Evolutionary conservation across 2,797 vertebrate genomes (phyloP).

Genomic region (Cygnus olor): DNA sequence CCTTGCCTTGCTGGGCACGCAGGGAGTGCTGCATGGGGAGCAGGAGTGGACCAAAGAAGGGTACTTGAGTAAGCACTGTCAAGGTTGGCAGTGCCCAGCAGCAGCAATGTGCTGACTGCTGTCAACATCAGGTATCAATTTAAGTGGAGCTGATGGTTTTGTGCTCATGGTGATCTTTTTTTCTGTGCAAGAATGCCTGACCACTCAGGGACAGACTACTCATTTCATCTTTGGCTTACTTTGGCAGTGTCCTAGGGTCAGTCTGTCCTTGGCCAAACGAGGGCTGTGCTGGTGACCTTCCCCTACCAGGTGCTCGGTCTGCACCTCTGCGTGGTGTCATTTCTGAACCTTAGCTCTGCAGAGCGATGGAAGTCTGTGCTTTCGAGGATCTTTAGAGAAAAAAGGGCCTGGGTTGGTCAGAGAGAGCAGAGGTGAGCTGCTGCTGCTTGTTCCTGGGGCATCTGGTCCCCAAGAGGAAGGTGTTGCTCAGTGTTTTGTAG

Average conservation of each 20-base stretch:
- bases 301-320: not conserved
- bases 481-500: not conserved
- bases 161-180: not conserved
- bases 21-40: too few relatives aligned
- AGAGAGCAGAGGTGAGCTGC: not conserved
- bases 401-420: not conserved
- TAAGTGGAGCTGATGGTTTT: not conserved
- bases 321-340: not conserved
- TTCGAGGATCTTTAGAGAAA: not conserved
- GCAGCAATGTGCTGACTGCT: not conserved
- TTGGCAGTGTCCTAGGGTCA: not conserved
- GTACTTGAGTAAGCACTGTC: too few relatives aligned
- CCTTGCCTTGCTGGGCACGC: too few relatives aligned
- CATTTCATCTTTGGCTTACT: not conserved
- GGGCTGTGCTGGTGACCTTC: not conserved
- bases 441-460: not conserved
- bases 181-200: not conserved
- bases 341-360: not conserved
- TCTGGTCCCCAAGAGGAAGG: not conserved
- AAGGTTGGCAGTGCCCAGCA: not conserved
- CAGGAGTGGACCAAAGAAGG: accelerated
- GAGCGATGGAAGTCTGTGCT: not conserved
- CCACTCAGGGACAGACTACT: not conserved
- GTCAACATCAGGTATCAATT: accelerated
- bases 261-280: not conserved